These are phyloP conservation scores for Trialeurodes vaporariorum DNA, from an alignment of 1,140 invertebrate genomes.

Conservation along the genomic window DNA sequence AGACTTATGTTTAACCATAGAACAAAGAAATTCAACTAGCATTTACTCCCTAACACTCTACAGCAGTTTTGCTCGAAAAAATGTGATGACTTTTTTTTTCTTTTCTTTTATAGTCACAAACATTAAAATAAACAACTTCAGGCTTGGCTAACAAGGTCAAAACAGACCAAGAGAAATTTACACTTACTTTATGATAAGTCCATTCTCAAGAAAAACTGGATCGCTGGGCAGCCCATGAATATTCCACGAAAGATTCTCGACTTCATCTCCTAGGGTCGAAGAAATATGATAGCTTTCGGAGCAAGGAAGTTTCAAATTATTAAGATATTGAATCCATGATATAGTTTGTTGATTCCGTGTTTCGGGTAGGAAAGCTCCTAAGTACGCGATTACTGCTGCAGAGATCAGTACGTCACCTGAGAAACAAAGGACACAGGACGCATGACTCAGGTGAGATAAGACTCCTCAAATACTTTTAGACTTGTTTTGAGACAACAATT, in stretches of 20 bases:
- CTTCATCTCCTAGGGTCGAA: conserved; percentile 67
- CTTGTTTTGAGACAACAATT: too few species aligned
- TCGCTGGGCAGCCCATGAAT: conserved; percentile 80
- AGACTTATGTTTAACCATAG: too few species aligned
- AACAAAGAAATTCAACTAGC: too few species aligned
- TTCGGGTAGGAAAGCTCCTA: conserved; percentile 76
- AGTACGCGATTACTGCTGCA: conserved; percentile 77
- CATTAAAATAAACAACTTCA: too few species aligned
- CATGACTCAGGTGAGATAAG: too few species aligned
- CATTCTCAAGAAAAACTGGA: conserved; percentile 83
- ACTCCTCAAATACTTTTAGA: too few species aligned
- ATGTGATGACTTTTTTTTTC: too few species aligned
- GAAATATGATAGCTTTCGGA: conserved; percentile 60
- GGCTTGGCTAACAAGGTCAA: too few species aligned
- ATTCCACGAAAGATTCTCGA: conserved; percentile 83
- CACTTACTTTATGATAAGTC: conserved; percentile 70
- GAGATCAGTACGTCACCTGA: conserved; percentile 75
- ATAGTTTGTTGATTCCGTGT: conserved; percentile 57
- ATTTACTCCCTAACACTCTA: too few species aligned
- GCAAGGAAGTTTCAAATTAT: conserved; percentile 56
- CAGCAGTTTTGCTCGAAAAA: too few species aligned
- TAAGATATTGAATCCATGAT: conserved; percentile 57
- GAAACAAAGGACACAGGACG: conserved; percentile 19
- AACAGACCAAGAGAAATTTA: too few species aligned
- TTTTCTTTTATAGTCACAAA: too few species aligned